Conservation (phyloP, 2,113 vertebrate genomes). For the Neogobius melanostomus region DNA sequence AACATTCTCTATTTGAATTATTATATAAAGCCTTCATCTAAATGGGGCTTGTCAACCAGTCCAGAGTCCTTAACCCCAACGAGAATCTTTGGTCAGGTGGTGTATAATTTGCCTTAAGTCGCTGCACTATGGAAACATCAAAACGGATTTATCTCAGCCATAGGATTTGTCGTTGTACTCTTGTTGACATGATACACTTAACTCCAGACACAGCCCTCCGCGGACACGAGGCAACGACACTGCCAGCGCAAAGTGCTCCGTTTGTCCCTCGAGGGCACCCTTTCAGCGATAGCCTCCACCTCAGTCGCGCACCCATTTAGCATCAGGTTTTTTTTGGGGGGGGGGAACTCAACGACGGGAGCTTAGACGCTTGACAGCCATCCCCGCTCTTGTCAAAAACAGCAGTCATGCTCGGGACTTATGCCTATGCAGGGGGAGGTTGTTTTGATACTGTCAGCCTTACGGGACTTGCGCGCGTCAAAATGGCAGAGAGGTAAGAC, state of each 20-base stretch:
- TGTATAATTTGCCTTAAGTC: slow-evolving; percentile 9
- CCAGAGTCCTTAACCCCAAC: no score
- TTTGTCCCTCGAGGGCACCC: slow-evolving; percentile 19
- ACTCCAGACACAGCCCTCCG: slow-evolving; percentile 27
- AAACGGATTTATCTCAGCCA: slow-evolving; percentile 27
- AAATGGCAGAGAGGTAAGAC: background rate
- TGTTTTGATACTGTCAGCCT: slow-evolving; percentile 17
- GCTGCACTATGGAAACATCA: slow-evolving; percentile 24
- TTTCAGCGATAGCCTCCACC: background rate
- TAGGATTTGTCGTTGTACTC: slow-evolving; percentile 2
- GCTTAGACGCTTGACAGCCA: slow-evolving; percentile 5
- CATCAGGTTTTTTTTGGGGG: background rate
- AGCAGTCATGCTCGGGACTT: background rate
- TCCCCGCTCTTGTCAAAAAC: slow-evolving; percentile 15
- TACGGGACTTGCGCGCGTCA: slow-evolving; percentile 14
- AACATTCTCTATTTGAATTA: no score
- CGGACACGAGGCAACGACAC: slow-evolving; percentile 24
- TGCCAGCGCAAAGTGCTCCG: slow-evolving; percentile 3
- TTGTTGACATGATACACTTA: slow-evolving; percentile 35
- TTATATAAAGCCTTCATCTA: no score
- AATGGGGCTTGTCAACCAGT: no score
- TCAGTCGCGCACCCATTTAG: background rate
- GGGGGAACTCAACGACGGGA: background rate
- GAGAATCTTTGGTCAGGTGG: no score
- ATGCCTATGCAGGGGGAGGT: background rate